Base-by-base conservation (phyloP, 2,888 invertebrate species). In the Leptopilina syphax region DNA sequence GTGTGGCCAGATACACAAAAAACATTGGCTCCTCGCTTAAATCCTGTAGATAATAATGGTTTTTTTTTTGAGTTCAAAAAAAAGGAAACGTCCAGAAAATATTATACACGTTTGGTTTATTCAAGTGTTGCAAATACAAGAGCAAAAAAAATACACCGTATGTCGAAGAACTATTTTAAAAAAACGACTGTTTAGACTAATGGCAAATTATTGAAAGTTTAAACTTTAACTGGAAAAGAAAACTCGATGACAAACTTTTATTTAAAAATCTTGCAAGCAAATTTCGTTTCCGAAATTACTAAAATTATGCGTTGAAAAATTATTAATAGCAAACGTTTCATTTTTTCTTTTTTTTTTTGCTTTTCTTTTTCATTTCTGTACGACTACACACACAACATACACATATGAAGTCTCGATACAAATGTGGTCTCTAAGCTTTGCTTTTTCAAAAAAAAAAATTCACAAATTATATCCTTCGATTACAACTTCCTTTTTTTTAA, bases 381-480 rank as follows among this genome's bases (percentile, higher is more conserved):
- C 87, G 89, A 90, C 90, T 91, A 91, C 90, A 91, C 91, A 91
- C 91, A 91, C 91, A 91, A 91, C 91, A 90, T 91, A 90, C 91
- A 91, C 90, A 90, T 90, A 50, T 24, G 87, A 87, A 90, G 87
- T 90, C 86, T 87, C 85, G 85, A 88, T 89, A 90, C 86, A 89
- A 90, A 89, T 90, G 50, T 50, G 91, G 90, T 87, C 81, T 86
- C 88, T 90, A 90, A 83, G 84, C 84, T 87, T 87, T 88, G 82
- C 81, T 87, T 87, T 63, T 63, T 63, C 24, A 63, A 63, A 63
- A 44, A 44, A 44, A 44, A 44, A 44, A 44, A 44, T 86, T 82
- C 84, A 78, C 77, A 77, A 34, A 57, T 80, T 34, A n/a, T n/a
- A 44, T 50, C 57, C 7, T 60, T 54, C 41, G 27, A 60, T 54